Conservation (phyloP, 2,113 vertebrate genomes). For the Gnathonemus echidnorhynchus region DNA sequence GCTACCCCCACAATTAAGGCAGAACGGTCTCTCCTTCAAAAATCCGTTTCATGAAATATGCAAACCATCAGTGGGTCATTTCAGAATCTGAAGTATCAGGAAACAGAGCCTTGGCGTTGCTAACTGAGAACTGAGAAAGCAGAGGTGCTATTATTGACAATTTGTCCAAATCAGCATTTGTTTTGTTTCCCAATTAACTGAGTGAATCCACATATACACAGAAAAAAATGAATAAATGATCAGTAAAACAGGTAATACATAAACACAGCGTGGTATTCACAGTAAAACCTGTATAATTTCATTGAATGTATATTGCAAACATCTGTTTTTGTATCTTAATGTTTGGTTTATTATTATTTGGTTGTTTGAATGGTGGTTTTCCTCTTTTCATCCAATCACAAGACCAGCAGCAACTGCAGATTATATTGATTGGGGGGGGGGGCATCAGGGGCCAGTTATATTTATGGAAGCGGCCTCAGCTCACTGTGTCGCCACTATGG, state of each 20-base stretch:
- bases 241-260: not conserved
- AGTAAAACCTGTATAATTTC: not conserved
- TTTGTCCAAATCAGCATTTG: not conserved
- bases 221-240: not conserved
- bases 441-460: not conserved
- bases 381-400: not conserved
- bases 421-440: not conserved
- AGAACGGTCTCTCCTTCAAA: not conserved
- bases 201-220: not conserved
- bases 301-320: not conserved
- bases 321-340: not conserved
- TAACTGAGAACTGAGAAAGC: not conserved
- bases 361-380: not conserved
- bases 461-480: not conserved
- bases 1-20: not conserved
- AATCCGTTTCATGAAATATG: not conserved
- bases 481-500: not conserved
- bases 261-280: not conserved
- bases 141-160: not conserved
- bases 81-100: not conserved
- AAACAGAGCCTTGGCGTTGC: not conserved
- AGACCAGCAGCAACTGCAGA: not conserved
- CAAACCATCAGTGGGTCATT: not conserved
- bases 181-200: not conserved
- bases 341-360: not conserved